Percentiles rank a stretch among this genome's conserved stretches.
Evolutionary conservation across 2,797 vertebrate genomes (phyloP).

Genomic region (Aplochiton taeniatus): DNA sequence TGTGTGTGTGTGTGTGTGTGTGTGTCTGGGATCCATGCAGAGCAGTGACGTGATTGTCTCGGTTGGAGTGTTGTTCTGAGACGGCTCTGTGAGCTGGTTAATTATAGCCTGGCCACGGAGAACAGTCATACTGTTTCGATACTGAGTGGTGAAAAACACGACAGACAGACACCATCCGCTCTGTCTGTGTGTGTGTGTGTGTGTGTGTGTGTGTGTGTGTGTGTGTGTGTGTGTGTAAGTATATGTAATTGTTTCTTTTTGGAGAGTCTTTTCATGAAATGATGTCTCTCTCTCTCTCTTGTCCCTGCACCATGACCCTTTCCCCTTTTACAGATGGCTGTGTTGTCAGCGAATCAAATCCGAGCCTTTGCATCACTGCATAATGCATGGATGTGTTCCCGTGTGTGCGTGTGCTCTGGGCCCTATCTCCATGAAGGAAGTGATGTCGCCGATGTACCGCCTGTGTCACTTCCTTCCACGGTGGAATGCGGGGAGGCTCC

Average conservation of each 20-base stretch:
- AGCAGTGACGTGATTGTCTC: slow-evolving; percentile 14
- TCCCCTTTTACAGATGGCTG: neutral
- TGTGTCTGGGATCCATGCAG: neutral
- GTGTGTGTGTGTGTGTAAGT: neutral
- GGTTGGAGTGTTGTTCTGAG: slow-evolving; percentile 9
- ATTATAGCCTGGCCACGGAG: slow-evolving; percentile 36
- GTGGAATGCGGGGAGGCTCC: slow-evolving; percentile 5
- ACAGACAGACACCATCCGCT: neutral
- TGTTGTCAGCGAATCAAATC: too few relatives aligned
- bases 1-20: neutral
- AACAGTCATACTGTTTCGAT: slow-evolving; percentile 20
- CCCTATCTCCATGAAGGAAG: neutral
- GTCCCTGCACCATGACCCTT: neutral
- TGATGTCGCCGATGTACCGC: neutral
- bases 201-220: neutral
- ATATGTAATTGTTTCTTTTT: neutral
- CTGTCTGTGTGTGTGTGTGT: neutral
- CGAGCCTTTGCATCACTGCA: too few relatives aligned
- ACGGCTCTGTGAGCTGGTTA: slow-evolving; percentile 15
- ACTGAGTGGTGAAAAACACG: slow-evolving; percentile 12
- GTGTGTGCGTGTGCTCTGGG: too few relatives aligned
- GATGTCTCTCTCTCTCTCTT: neutral
- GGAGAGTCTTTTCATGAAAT: too few relatives aligned
- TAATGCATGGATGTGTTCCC: too few relatives aligned
- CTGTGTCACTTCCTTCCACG: slow-evolving; percentile 1